These are phyloP conservation scores for Trachelus troglodyta DNA, from an alignment of 2,888 invertebrate genomes.

Conservation along the genomic window DNA sequence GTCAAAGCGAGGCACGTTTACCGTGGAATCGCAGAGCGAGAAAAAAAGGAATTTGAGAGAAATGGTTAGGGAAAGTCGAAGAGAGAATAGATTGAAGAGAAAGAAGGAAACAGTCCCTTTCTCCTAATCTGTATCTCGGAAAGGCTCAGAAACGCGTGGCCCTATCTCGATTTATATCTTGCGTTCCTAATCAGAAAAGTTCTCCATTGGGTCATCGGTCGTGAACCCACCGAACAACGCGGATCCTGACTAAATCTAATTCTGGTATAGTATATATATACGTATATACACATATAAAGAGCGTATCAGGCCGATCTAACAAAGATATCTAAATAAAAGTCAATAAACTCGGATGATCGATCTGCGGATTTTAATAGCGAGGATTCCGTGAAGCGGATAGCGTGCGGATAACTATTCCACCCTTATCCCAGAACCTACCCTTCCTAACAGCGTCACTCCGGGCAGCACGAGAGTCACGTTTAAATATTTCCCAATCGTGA, in stretches of 20 bases:
- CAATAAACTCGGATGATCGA: neutral
- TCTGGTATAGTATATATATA: neutral
- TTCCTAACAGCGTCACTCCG: neutral
- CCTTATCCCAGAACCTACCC: constrained; percentile 15
- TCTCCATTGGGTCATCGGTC: neutral
- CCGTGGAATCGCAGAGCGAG: neutral
- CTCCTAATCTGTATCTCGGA: neutral
- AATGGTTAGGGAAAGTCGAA: neutral
- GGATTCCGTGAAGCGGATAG: constrained; percentile 49
- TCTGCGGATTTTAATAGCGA: neutral
- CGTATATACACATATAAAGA: too few species aligned
- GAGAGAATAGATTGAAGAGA: neutral
- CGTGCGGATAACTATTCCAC: constrained; percentile 46
- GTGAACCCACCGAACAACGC: neutral
- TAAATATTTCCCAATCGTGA: constrained; percentile 20
- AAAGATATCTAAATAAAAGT: neutral
- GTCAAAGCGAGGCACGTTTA: neutral
- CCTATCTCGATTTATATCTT: neutral
- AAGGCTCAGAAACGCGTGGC: neutral
- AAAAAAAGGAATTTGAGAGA: neutral
- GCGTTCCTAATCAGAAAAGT: too few species aligned
- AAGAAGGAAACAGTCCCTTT: neutral
- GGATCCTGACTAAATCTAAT: neutral
- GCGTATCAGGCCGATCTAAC: neutral
- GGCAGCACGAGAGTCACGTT: constrained; percentile 20